Percentiles rank a stretch among this genome's conserved stretches.
phyloP scores from a whole-genome alignment of 2,888 invertebrate genomes.

The Achlya flavicornis region DNA sequence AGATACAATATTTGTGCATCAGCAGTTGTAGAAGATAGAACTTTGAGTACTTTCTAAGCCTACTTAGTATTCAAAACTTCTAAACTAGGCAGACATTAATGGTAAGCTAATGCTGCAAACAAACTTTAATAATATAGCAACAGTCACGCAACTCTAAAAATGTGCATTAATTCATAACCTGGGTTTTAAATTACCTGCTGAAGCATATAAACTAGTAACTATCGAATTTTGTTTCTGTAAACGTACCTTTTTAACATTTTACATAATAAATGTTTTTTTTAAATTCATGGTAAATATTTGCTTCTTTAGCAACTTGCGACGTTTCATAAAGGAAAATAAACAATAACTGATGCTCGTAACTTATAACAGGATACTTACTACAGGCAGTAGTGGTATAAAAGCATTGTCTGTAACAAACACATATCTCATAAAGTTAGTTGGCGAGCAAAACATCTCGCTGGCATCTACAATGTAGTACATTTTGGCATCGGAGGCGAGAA shows the following conservation, averaged over 20 bases:
- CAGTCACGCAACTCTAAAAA: not conserved
- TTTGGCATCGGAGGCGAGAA: constrained; percentile 79
- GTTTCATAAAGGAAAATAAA: constrained; percentile 59
- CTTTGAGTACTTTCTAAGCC: constrained; percentile 16
- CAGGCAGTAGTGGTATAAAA: constrained; percentile 53
- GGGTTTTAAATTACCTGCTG: not conserved
- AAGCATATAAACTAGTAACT: not conserved
- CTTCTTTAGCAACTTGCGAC: constrained; percentile 15
- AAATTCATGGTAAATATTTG: not conserved
- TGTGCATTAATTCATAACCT: not conserved
- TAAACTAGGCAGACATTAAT: constrained; percentile 13
- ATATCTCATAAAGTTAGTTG: constrained; percentile 79
- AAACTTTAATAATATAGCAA: not conserved
- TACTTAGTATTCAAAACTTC: constrained; percentile 15
- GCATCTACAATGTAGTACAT: constrained; percentile 67
- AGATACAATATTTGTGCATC: not conserved
- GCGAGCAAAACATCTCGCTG: constrained; percentile 68
- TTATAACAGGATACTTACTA: constrained; percentile 45
- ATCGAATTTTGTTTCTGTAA: too few relatives aligned
- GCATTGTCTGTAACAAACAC: constrained; percentile 69
- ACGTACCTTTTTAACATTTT: too few relatives aligned
- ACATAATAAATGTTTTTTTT: too few relatives aligned
- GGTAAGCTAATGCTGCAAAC: not conserved
- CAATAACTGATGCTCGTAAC: constrained; percentile 62
- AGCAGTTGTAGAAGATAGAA: not conserved